These are phyloP conservation scores for Tiaroga cobitis DNA, from an alignment of 2,797 vertebrate species.

Conservation along the genomic window DNA sequence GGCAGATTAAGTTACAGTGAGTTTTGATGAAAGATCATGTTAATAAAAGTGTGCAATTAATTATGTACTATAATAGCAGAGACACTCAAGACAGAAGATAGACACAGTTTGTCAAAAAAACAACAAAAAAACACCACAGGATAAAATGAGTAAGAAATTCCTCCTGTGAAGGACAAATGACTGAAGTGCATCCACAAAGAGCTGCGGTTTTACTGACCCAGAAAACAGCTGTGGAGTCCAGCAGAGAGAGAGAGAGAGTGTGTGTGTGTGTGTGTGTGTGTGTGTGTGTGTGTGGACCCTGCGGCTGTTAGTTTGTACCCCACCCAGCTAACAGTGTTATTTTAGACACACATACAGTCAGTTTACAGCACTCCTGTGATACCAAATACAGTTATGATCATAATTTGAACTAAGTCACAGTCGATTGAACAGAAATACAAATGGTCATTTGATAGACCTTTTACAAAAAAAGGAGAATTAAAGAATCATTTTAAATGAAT, in stretches of 20 bases:
- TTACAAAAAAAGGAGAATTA: no score
- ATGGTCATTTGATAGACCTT: no score
- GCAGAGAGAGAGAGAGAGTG: background rate
- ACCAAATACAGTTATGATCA: background rate
- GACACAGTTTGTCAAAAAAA: background rate
- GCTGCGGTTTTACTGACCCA: background rate
- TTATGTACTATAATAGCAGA: background rate
- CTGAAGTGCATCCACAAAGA: background rate
- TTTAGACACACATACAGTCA: background rate
- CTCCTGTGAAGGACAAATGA: slow-evolving; percentile 24
- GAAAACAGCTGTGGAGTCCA: slow-evolving; percentile 27
- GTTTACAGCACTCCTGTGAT: background rate
- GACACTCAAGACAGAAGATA: background rate
- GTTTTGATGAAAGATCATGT: background rate
- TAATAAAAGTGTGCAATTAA: background rate
- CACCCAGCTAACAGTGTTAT: slow-evolving; percentile 11
- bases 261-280: background rate
- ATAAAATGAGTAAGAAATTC: background rate
- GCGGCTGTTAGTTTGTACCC: slow-evolving; percentile 24
- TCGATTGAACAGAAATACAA: background rate
- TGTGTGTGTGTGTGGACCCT: background rate
- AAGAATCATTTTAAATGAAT: no score
- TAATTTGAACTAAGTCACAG: background rate
- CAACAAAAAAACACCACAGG: background rate
- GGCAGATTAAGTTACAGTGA: background rate